Percentiles rank a stretch among this genome's conserved stretches.
These are phyloP conservation scores for Physocephala rufipes DNA, from an alignment of 2,888 invertebrate genomes.

Conservation along the genomic window DNA sequence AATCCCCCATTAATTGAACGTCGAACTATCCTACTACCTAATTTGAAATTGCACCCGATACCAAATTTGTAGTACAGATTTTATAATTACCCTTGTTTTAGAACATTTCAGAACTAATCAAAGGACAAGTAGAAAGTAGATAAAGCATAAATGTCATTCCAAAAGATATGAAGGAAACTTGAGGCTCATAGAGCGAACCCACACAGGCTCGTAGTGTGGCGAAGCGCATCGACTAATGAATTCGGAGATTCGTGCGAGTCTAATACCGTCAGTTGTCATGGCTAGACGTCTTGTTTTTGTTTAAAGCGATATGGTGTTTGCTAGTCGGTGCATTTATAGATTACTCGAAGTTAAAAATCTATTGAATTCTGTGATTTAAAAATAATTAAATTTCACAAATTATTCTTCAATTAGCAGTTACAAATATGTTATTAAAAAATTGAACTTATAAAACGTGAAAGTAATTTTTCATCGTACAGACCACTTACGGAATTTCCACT, in stretches of 20 bases:
- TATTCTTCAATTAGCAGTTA: too few species aligned
- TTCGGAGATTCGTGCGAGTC: conserved; percentile 21
- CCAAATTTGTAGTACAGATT: not conserved
- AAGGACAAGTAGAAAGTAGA: not conserved
- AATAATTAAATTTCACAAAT: not conserved
- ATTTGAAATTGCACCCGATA: not conserved
- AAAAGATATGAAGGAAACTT: conserved; percentile 38
- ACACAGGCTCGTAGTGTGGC: not conserved
- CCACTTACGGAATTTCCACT: conserved; percentile 23
- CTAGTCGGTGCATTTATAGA: not conserved
- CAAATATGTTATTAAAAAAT: too few species aligned
- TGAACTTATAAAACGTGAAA: conserved; percentile 15
- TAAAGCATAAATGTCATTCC: conserved; percentile 38
- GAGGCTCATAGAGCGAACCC: not conserved
- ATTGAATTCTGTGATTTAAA: not conserved
- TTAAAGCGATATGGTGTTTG: conserved; percentile 1
- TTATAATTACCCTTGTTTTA: too few species aligned
- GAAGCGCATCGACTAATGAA: not conserved
- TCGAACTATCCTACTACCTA: too few species aligned
- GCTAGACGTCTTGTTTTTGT: conserved; percentile 24
- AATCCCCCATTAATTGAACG: too few species aligned
- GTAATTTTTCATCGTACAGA: not conserved
- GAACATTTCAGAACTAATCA: not conserved
- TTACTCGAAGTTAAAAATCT: conserved; percentile 5
- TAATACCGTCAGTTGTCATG: conserved; percentile 4